Base-by-base conservation (phyloP, 2,113 vertebrate species). In the Sigmodon hispidus region DNA sequence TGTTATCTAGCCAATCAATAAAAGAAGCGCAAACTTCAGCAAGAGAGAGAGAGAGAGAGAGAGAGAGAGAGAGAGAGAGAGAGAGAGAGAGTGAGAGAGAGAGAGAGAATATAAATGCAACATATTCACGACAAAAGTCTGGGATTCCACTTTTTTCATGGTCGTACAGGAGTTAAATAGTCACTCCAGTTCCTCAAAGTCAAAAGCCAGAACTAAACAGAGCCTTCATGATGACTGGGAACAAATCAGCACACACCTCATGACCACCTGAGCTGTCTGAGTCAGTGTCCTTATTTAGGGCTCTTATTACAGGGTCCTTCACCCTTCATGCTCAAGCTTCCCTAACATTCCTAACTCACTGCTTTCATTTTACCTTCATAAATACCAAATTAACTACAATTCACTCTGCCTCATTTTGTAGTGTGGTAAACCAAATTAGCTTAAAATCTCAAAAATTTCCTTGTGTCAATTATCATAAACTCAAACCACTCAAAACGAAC, bases 401-500 rank as follows among this genome's bases (percentile, higher is more conserved):
- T 94, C 77, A 83, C 26, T 96, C 63, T 70, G 83, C 61, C 17
- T 94, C 40, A 29, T 17, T 91, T 80, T 89, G 76, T 65, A 77
- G 69, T 95, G 88, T 86, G 29, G 79, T 89, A 97, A 94, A 1
- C 10, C 77, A 80, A n/a, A 83, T 63, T 91, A 69, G 43, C 73
- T 87, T 57, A 70, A 94, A 86, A 83, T 36, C 55, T 67, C 31
- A 16, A 63, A 34, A 45, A 89, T 86, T 83, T 86, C 36, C 59
- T 24, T 80, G 29, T 85, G 61, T 87, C 55, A 48, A 63, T 36
- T 8, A 36, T n/a, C 48, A n/a, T n/a, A 86, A 94, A 94, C 73
- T 95, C 69, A 90, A 95, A 24, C 10, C 67, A 73, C 57, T n/a
- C 40, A 87, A 70, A 80, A 75, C 76, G 61, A 94, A 40, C n/a